A percentile compares a stretch with the other conserved stretches of the same genome.
Evolutionary conservation across 2,113 vertebrate genomes (phyloP).

Genomic region (Platichthys flesus): DNA sequence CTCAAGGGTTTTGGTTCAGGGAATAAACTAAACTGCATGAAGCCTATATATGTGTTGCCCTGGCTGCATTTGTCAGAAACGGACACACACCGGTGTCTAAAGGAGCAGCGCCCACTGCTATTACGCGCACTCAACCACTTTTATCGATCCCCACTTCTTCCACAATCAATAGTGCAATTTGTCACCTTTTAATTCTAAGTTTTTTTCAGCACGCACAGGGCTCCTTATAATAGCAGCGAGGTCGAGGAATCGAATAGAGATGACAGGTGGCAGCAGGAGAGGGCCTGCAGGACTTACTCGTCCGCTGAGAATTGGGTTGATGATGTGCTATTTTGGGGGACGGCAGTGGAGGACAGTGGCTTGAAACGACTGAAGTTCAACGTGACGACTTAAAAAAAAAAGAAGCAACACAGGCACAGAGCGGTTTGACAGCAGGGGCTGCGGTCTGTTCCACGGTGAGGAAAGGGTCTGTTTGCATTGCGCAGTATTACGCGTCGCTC

Average conservation of each 20-base stretch:
- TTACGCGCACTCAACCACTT: slow-evolving; percentile 26
- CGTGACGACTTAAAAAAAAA: slow-evolving; percentile 4
- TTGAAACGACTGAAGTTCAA: slow-evolving; percentile 43
- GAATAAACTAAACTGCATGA: slow-evolving; percentile 26
- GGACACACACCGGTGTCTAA: slow-evolving; percentile 1
- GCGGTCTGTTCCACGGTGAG: slow-evolving; percentile 54
- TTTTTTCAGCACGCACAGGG: background rate
- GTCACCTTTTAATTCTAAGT: slow-evolving; percentile 52
- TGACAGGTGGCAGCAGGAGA: slow-evolving; percentile 71
- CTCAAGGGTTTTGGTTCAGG: background rate
- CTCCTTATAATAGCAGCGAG: slow-evolving; percentile 14
- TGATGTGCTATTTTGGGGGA: slow-evolving; percentile 56
- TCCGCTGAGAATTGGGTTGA: slow-evolving; percentile 58
- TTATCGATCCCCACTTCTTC: slow-evolving; percentile 26
- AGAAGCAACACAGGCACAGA: background rate
- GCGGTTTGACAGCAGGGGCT: slow-evolving; percentile 6
- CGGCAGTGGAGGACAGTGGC: slow-evolving; percentile 15
- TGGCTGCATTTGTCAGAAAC: background rate
- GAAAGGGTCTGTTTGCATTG: slow-evolving; percentile 77
- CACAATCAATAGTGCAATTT: slow-evolving; percentile 49
- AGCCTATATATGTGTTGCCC: background rate
- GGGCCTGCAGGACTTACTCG: slow-evolving; percentile 63
- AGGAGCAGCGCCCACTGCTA: slow-evolving; percentile 13
- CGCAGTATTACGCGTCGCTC: slow-evolving; percentile 81
- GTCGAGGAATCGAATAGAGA: slow-evolving; percentile 32